Conservation (phyloP, 2,888 invertebrate species). For the Folsomia manolachei region DNA sequence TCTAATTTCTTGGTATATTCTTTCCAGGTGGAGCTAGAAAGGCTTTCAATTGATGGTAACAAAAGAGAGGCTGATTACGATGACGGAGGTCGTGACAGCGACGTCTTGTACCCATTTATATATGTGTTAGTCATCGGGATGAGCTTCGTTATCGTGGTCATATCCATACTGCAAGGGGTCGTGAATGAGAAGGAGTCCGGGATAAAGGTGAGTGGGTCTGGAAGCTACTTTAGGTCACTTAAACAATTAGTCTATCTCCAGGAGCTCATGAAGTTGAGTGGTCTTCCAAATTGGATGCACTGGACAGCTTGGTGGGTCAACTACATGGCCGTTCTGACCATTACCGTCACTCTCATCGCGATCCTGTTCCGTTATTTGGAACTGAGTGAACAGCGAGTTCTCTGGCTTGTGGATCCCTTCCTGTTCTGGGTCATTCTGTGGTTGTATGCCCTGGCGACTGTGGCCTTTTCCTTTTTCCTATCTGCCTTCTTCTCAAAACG, state of each 20-base stretch:
- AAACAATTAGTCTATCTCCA: too few species aligned
- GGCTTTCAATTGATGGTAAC: too few species aligned
- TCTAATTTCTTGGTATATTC: too few species aligned
- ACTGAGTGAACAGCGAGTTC: constrained; percentile 47
- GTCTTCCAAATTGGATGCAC: constrained; percentile 58
- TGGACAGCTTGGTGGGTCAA: constrained; percentile 59
- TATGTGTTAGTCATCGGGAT: too few species aligned
- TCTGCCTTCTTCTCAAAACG: constrained; percentile 56
- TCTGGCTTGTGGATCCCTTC: constrained; percentile 52
- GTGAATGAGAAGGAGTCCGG: constrained; percentile 64
- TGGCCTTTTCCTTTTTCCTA: constrained; percentile 55
- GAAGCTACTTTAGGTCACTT: background rate
- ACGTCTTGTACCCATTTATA: too few species aligned
- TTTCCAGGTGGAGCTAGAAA: too few species aligned
- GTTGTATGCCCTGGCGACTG: constrained; percentile 53
- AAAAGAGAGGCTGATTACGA: too few species aligned
- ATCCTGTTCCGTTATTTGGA: constrained; percentile 52
- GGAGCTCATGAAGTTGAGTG: constrained; percentile 62
- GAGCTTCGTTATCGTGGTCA: too few species aligned
- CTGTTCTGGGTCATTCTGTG: constrained; percentile 55
- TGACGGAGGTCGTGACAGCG: too few species aligned
- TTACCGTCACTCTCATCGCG: constrained; percentile 54
- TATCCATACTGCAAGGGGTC: constrained; percentile 58
- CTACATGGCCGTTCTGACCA: constrained; percentile 52
- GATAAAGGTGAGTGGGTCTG: constrained; percentile 56